Evolutionary conservation across 1,140 invertebrate species (phyloP).

Genomic region (Phocides pigmalion): DNA sequence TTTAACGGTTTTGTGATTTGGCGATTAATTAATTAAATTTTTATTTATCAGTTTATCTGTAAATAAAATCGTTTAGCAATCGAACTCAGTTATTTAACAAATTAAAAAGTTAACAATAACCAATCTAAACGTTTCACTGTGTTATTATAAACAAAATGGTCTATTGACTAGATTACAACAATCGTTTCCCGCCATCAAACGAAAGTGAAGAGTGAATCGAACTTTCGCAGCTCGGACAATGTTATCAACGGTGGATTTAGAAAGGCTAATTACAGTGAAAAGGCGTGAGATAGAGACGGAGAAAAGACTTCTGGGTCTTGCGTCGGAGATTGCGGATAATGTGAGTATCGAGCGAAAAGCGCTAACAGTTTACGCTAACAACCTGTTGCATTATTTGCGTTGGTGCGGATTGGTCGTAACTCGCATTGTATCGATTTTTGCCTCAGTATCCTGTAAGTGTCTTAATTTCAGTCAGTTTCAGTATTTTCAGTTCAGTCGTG

Average conservation of each 20-base stretch:
- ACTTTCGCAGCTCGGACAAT: slow-evolving; percentile 55
- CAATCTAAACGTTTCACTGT: background rate
- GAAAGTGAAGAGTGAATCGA: slow-evolving; percentile 40
- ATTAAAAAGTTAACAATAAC: background rate
- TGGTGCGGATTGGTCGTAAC: background rate
- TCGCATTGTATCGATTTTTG: slow-evolving; percentile 51
- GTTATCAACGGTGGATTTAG: slow-evolving; percentile 72
- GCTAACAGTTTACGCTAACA: slow-evolving; percentile 25
- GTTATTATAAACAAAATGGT: too few species aligned
- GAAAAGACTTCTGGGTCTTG: slow-evolving; percentile 65
- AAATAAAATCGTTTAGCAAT: too few species aligned
- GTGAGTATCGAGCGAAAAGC: slow-evolving; percentile 48
- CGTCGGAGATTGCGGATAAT: slow-evolving; percentile 30
- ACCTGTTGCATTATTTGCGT: slow-evolving; percentile 58
- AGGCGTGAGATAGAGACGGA: slow-evolving; percentile 72
- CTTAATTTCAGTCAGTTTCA: too few species aligned
- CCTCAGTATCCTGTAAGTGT: background rate
- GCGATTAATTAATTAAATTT: too few species aligned
- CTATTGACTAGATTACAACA: background rate
- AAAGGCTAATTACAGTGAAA: slow-evolving; percentile 75
- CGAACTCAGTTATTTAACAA: too few species aligned
- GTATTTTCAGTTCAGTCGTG: background rate
- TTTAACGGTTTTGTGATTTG: too few species aligned
- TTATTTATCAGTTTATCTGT: too few species aligned
- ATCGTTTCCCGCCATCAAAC: slow-evolving; percentile 54